Evolutionary conservation across 2,888 invertebrate species (phyloP), one percentile per base, ranked within the genome.

Genomic region (Harmothoe impar): DNA sequence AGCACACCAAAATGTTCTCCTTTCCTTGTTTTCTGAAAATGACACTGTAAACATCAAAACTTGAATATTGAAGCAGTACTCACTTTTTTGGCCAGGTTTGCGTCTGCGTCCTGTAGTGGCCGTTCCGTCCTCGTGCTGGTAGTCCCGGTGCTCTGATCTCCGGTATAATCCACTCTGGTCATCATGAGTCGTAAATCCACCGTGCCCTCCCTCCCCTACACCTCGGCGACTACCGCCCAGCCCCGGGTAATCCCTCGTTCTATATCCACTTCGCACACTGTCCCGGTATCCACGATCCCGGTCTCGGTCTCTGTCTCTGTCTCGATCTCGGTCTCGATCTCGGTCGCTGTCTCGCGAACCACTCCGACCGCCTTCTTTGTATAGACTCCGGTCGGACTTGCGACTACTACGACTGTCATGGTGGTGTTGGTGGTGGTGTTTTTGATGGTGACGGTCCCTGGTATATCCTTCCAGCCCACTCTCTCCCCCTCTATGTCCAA

Each of bases 81-180:
- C 29, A 86, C 86, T 86, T 86, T 86, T 86, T 29, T 43, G 43
- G 43, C 43, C 43, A 7, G 43, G 43, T 43, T 43, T 43, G 5
- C 86, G 1, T 0, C 86, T 52, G 25, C 86, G 52, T 17, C 86
- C 86, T 7, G 86, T 86, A 7, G 86, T 86, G 29, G 86, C 86
- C 17, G 86, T 86, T 25, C 86, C 86, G 54, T 86, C 86, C 56
- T 56, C 54, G 29, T 86, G 86, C 29, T 54, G 25, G 56, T 54
- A 86, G 56, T 86, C 86, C 23, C 86, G 52, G 54, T 86, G 33
- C 54, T 86, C 86, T 12, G 52, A 56, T 17, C 56, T 51, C 25
- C 86, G 86, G 86, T 54, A 86, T 54, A 86, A 54, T 86, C 86
- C 86, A 54, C 31, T 86, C 56, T 86, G 86, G n/a, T 86, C 86